Conservation (phyloP, 1,140 invertebrate species). For the Cherax destructor region DNA sequence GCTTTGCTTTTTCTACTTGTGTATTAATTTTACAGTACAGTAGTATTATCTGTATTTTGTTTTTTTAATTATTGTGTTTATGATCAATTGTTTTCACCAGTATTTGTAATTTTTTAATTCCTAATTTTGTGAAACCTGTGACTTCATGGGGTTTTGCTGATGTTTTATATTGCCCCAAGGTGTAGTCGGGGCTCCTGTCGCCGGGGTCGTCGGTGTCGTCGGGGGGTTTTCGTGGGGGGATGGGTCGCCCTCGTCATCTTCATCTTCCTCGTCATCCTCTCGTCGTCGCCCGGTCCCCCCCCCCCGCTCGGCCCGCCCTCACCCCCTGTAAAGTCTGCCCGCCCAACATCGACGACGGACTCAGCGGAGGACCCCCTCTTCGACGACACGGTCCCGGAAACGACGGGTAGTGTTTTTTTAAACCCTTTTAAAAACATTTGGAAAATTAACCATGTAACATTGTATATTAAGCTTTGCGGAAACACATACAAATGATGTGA, state of each 20-base stretch:
- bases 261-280: conserved; percentile 49
- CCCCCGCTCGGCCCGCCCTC: conserved; percentile 63
- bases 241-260: no score
- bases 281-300: conserved; percentile 52
- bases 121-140: no score
- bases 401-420: conserved; percentile 15
- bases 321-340: conserved; percentile 50
- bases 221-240: conserved; percentile 62
- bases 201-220: conserved; percentile 58
- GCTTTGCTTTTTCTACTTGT: no score
- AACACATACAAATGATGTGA: no score
- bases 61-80: no score
- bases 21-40: no score
- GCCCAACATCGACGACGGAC: conserved; percentile 28
- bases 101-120: no score
- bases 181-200: conserved; percentile 45
- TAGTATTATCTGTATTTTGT: no score
- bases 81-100: no score
- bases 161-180: background rate
- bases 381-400: conserved; percentile 58
- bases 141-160: background rate
- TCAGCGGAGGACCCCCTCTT: conserved; percentile 55
- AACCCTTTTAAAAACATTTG: no score
- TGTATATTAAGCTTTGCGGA: no score
- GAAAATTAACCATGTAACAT: no score